phyloP scores from a whole-genome alignment of 1,140 invertebrate genomes.

The Anthonomus grandis region DNA sequence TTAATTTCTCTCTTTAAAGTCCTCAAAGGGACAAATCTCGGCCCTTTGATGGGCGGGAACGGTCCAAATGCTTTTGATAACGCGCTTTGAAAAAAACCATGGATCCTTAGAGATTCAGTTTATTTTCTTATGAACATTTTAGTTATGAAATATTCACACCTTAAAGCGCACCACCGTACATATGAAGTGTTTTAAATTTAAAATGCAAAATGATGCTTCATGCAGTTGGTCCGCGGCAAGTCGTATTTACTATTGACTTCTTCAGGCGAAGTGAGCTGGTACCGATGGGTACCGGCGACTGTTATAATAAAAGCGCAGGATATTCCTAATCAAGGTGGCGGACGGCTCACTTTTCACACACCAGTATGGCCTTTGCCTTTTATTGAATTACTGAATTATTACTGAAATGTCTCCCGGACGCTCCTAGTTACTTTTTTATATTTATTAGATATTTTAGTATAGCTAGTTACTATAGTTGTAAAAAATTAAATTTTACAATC shows the following conservation, averaged over 20 bases:
- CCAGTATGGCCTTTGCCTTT: no score
- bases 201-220: not conserved
- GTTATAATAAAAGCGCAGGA: conserved; percentile 25
- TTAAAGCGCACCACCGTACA: not conserved
- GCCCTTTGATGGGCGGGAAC: no score
- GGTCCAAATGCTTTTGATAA: no score
- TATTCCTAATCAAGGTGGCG: conserved; percentile 18
- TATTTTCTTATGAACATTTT: not conserved
- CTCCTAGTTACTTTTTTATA: no score
- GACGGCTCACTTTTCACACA: not conserved
- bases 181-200: not conserved
- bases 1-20: no score
- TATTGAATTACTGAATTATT: no score
- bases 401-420: no score
- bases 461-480: no score
- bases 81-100: no score
- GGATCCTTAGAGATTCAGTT: not conserved
- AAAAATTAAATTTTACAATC: no score
- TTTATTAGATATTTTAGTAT: no score
- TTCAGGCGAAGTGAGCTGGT: conserved; percentile 14
- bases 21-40: no score
- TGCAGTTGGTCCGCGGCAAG: not conserved
- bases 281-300: conserved; percentile 22
- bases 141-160: not conserved
- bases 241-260: not conserved